A percentile compares a stretch with the other conserved stretches of the same genome.
phyloP scores from a whole-genome alignment of 30 jellyfish, hydroid and myxozoan species.

The Phacellophora camtschatica region DNA sequence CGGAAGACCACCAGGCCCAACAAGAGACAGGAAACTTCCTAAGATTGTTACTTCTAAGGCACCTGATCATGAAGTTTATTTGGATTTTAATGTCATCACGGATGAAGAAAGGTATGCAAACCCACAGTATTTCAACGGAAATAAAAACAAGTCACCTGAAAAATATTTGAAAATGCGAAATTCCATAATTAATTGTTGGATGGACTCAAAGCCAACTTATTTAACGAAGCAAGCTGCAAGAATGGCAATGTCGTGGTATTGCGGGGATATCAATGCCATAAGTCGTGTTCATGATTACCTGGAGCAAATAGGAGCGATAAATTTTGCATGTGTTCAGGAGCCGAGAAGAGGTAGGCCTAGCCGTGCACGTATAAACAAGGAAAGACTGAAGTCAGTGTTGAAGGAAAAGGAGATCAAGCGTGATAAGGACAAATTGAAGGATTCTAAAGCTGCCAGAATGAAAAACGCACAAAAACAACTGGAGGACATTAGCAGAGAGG shows the following conservation, averaged over 20 bases:
- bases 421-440: background rate
- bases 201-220: constrained; percentile 60
- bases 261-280: constrained; percentile 68
- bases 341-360: constrained; percentile 66
- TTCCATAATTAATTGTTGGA: constrained; percentile 59
- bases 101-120: constrained; percentile 39
- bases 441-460: constrained; percentile 43
- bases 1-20: constrained; percentile 28
- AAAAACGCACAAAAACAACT: constrained; percentile 33
- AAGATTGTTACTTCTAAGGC: background rate
- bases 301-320: constrained; percentile 69
- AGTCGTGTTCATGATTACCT: constrained; percentile 68
- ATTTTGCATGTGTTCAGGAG: constrained; percentile 64
- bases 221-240: constrained; percentile 59
- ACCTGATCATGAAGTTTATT: constrained; percentile 13
- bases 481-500: constrained; percentile 45
- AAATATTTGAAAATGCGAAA: constrained; percentile 57
- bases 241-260: constrained; percentile 56
- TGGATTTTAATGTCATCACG: constrained; percentile 33
- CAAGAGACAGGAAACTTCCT: background rate
- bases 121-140: constrained; percentile 57
- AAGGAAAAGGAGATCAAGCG: background rate
- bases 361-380: constrained; percentile 59
- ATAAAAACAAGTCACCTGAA: constrained; percentile 53
- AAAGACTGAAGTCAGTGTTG: background rate